Base-by-base conservation (phyloP, 1,140 invertebrate species). In the Dendroctonus ponderosae region DNA sequence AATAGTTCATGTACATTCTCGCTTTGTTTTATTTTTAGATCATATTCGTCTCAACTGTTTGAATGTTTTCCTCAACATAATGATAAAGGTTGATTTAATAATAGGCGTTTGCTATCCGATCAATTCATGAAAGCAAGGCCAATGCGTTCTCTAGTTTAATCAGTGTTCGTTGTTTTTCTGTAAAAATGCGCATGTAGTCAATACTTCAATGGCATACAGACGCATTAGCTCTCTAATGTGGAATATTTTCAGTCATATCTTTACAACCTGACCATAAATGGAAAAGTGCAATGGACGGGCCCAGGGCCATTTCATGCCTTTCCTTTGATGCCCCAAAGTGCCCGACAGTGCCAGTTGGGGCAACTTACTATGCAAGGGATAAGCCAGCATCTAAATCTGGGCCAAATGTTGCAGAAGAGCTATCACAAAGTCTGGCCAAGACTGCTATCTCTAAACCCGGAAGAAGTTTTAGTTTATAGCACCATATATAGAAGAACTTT, bases 401-500 rank as follows among this genome's bases (percentile, higher is more conserved):
- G 94, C 64, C 77, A 85, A 62, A 78, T 90, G 39, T 76, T 96
- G 41, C 83, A 84, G 61, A 82, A 87, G 60, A 85, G 86, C 3
- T 96, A 96, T 75, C 81, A 80, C 6, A 57, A 73, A 7, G 68
- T 74, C 0, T 79, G 77, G 77, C 69, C 72, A 5, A 73, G 73
- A 62, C 39, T 77, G 7, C 57, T 52, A 11, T 71, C 66, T 70
- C 79, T 79, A 49, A 77, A 73, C 48, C 79, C 79, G 71, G 85
- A 86, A 14, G 87, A 92, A 60, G 80, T 93, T 26, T 77, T 89
- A 26, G 83, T 91, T 4, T 91, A 89, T 74, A 91, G 90, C 64
- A 97, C 94, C 0, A 83, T 89, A 43, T 94, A 93, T 77, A 82
- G 91, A 6, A 84, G 94, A 72, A 97, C 94, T 8, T 93, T 93